A percentile compares a stretch with the other conserved stretches of the same genome.
phyloP scores from a whole-genome alignment of 1,140 invertebrate genomes.

The Pseudoatta argentina region DNA sequence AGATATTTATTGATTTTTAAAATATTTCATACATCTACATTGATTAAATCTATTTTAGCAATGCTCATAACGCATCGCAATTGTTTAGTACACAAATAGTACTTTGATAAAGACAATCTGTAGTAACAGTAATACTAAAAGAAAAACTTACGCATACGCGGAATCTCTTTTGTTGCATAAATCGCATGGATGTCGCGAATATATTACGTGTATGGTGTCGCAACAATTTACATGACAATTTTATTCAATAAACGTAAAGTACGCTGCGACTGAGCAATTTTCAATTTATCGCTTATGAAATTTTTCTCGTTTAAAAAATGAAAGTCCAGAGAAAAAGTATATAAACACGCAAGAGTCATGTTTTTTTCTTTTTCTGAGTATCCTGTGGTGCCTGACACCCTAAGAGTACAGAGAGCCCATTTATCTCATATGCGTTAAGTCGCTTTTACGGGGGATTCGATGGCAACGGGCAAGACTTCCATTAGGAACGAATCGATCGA shows the following conservation, averaged over 20 bases:
- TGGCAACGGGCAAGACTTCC: not conserved
- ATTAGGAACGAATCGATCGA: conserved; percentile 30
- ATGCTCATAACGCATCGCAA: not conserved
- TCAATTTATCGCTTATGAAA: not conserved
- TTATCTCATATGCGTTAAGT: not conserved
- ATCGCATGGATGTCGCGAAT: conserved; percentile 24
- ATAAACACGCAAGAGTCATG: not conserved
- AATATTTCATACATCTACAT: not conserved
- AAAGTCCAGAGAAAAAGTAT: not conserved
- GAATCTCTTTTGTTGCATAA: conserved; percentile 23
- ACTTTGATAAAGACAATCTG: not conserved
- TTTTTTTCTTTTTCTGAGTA: not conserved
- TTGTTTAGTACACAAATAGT: not conserved
- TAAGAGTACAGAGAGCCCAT: not conserved
- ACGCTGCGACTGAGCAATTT: not conserved
- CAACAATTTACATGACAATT: conserved; percentile 37
- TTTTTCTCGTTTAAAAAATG: not conserved
- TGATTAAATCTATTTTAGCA: not conserved
- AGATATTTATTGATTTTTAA: not conserved
- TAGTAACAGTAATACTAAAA: not conserved
- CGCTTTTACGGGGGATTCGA: not conserved
- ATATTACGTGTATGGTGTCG: not conserved
- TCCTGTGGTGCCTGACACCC: not conserved
- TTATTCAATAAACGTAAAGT: conserved; percentile 1
- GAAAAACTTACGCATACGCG: not conserved